Base-by-base conservation (phyloP, 2,797 vertebrate genomes). In the Trachurus trachurus region DNA sequence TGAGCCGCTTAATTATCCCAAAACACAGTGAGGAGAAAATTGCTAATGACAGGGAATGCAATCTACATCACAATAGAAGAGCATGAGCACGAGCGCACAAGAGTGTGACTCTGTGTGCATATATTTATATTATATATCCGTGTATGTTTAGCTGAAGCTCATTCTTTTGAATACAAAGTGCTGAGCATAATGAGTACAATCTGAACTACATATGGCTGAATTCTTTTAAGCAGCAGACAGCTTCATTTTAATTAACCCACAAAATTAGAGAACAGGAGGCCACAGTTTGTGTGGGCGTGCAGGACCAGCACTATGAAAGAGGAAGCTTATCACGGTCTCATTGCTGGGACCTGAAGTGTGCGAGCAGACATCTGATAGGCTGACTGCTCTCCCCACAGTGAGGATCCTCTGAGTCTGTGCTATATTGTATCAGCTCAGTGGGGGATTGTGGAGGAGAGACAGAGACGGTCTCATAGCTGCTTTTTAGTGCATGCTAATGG, bases 191-290 rank as follows among this genome's bases (percentile, higher is more conserved):
- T 74, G 79, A 87, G 88, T 66, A 76, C 87, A 87, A 88, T 80
- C 19, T 10, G 76, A 87, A 53, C 74, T 84, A 77, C 93, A 94
- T 91, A 94, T 92, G 93, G 92, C 85, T 40, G 39, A 58, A 66
- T 88, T 87, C 90, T 88, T 72, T 71, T 84, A 74, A 88, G 89
- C 93, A 92, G 87, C 89, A 84, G 88, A 86, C 87, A 84, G 85
- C 91, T 91, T 89, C 91, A 78, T 93, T 93, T 92, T 94, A 93
- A 94, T 96, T 94, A 90, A 93, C 92, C 90, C 87, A 62, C 86
- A 86, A 72, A 92, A 94, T 94, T 90, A 93, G 89, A 77, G 74
- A 93, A 85, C 82, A 76, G 71, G 69, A 81, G 80, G 85, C 69
- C 9, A 44, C 52, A 52, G 58, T 80, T 45, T 80, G 68, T 74